Percentiles rank a stretch among this genome's conserved stretches.
These are phyloP conservation scores for Andinoacara biseriatus DNA, from an alignment of 2,113 vertebrate species.

Conservation along the genomic window DNA sequence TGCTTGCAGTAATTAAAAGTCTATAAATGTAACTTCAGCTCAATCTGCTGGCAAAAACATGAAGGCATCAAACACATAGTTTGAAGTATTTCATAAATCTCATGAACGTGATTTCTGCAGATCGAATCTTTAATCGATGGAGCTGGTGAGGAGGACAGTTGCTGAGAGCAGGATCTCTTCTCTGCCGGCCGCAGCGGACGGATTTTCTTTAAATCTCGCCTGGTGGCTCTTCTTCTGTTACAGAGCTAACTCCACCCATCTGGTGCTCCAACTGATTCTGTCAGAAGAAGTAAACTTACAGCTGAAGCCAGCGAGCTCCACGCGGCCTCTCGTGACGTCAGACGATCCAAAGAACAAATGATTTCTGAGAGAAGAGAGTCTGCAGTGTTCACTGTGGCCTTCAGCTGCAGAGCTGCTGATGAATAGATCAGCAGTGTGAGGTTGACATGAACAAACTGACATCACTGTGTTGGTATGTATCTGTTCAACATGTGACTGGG, in stretches of 20 bases:
- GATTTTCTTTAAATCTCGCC: neutral
- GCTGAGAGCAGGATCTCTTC: neutral
- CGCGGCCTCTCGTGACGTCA: neutral
- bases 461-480: constrained; percentile 69
- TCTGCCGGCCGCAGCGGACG: neutral
- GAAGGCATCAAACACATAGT: neutral
- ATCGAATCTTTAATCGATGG: fast-evolving
- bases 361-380: neutral
- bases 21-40: neutral
- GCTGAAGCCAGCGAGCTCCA: neutral
- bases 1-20: neutral
- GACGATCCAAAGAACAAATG: neutral
- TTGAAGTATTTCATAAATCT: neutral
- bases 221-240: neutral
- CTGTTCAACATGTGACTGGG: constrained; percentile 67
- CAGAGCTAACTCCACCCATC: neutral
- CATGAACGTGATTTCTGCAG: neutral
- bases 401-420: constrained; percentile 46
- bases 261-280: neutral
- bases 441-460: constrained; percentile 65
- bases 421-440: constrained; percentile 59
- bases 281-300: neutral
- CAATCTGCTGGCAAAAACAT: too few species aligned
- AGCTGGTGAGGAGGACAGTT: neutral
- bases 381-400: constrained; percentile 25